Base-by-base conservation (phyloP, 2,797 vertebrate species). In the Harpagifer antarcticus region DNA sequence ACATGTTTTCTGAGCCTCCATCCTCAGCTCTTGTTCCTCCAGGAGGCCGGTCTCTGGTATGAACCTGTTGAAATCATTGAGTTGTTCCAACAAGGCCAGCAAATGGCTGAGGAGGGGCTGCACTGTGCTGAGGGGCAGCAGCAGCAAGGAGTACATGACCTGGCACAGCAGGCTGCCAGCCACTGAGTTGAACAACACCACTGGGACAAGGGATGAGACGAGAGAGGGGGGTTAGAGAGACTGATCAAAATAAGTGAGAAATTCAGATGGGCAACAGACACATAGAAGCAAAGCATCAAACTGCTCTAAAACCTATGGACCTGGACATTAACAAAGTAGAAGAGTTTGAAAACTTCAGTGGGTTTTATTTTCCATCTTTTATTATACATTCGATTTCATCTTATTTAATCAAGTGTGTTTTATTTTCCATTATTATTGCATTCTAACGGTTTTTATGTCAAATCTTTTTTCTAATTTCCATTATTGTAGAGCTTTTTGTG, bases 101-200 rank as follows among this genome's bases (percentile, higher is more conserved):
- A 96, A 89, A 84, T 95, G 93, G 74, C 90, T 91, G 43, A 96
- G 92, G 47, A 96, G 90, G 12, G 95, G 95, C 20, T 93, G 94
- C 63, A 96, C 90, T 2, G 89, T 89, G 47, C 69, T 83, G 83
- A 96, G 90, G 14, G 95, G 93, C 81, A 96, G 81, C 86, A 96
- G 90, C 73, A 96, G 90, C 78, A 96, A 74, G 40, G 95, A 95
- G 78, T 96, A 95, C 72, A 95, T 92, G 50, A 96, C 89, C 87
- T 96, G 95, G 83, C 95, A 95, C 76, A 96, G 90, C 60, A 96
- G 86, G 79, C 92, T 95, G 76, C 95, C 95, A 53, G 95, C 93
- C 56, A 95, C 92, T 2, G 95, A 96, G 84, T 91, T 92, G 81
- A 93, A 95, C 81, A 96, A 82, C 89, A 96, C 94, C 76, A 66